Conservation (phyloP, 2,888 invertebrate genomes). For the Prenolepis imparis region DNA sequence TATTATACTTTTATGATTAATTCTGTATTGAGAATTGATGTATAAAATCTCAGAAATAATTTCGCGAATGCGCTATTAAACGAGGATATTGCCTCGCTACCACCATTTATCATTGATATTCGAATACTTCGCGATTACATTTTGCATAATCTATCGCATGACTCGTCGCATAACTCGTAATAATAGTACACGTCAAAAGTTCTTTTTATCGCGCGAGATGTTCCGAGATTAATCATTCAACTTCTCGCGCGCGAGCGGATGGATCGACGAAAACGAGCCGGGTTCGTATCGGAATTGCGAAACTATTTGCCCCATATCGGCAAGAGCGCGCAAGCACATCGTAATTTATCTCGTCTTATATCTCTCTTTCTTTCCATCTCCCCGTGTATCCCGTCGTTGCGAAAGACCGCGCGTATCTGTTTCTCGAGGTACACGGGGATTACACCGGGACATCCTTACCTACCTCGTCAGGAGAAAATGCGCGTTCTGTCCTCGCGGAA, state of each 20-base stretch:
- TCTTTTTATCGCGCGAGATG: slow-evolving; percentile 53
- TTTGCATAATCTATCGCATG: slow-evolving; percentile 52
- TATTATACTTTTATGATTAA: neutral
- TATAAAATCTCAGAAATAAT: slow-evolving; percentile 26
- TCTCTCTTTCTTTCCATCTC: slow-evolving; percentile 43
- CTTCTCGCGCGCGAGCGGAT: slow-evolving; percentile 40
- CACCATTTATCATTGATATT: slow-evolving; percentile 49
- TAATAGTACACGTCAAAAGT: slow-evolving; percentile 50
- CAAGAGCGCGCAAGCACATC: slow-evolving; percentile 11
- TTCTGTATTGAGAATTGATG: neutral
- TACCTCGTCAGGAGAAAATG: slow-evolving; percentile 67
- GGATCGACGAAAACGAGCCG: slow-evolving; percentile 30
- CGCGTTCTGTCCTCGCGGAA: slow-evolving; percentile 74
- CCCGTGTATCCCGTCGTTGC: slow-evolving; percentile 51
- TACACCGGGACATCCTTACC: slow-evolving; percentile 46
- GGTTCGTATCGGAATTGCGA: slow-evolving; percentile 52
- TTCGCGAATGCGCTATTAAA: neutral
- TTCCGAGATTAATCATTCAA: slow-evolving; percentile 51
- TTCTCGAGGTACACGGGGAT: slow-evolving; percentile 52
- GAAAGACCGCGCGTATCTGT: slow-evolving; percentile 38
- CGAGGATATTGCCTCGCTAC: neutral
- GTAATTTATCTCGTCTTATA: slow-evolving; percentile 64
- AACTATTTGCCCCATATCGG: slow-evolving; percentile 55
- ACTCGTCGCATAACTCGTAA: slow-evolving; percentile 51
- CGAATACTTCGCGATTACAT: slow-evolving; percentile 51